A percentile compares a stretch with the other conserved stretches of the same genome.
Conservation (phyloP, 1,140 invertebrate genomes). For the Dreissena polymorpha region DNA sequence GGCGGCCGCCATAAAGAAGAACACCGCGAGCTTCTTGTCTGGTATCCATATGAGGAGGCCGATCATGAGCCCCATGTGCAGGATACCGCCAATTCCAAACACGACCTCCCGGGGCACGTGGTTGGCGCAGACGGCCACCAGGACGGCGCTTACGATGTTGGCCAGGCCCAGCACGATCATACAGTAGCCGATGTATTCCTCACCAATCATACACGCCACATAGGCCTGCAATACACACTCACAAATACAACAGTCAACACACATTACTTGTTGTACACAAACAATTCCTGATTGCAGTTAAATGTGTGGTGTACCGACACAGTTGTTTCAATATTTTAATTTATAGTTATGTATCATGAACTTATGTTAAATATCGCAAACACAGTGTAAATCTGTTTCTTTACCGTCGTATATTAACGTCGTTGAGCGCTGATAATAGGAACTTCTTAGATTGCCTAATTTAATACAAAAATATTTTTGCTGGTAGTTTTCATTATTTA, state of each 20-base stretch:
- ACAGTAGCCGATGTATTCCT: constrained; percentile 77
- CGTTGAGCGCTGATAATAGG: no score
- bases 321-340: neutral
- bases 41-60: constrained; percentile 89
- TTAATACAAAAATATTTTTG: no score
- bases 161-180: constrained; percentile 78
- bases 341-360: neutral
- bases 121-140: constrained; percentile 73
- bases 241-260: constrained; percentile 3
- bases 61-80: constrained; percentile 77
- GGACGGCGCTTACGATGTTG: constrained; percentile 73
- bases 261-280: neutral
- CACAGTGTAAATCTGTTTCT: neutral
- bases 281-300: neutral
- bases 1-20: constrained; percentile 94
- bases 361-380: constrained; percentile 1
- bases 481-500: no score
- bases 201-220: constrained; percentile 75
- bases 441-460: no score
- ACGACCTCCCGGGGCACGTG: constrained; percentile 77
- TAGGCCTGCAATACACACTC: constrained; percentile 71
- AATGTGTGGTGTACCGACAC: neutral
- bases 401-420: no score
- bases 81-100: constrained; percentile 74
- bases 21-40: constrained; percentile 88